Conservation (phyloP, 2,888 invertebrate genomes). For the Caenorhabditis sp. region DNA sequence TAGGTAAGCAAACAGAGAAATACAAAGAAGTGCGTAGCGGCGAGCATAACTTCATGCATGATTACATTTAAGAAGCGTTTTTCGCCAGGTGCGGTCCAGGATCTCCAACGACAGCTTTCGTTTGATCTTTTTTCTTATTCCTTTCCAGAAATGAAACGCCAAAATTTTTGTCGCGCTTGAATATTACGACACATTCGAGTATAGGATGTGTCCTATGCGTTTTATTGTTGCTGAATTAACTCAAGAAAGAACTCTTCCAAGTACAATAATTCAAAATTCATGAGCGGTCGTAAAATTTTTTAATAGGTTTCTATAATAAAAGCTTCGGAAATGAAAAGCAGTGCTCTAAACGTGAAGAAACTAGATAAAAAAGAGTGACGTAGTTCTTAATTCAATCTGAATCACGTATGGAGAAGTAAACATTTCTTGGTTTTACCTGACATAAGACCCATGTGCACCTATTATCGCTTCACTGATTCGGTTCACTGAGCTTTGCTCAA, state of each 20-base stretch:
- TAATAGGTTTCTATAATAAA: constrained; percentile 18
- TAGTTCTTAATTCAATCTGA: constrained; percentile 53
- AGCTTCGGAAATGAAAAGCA: constrained; percentile 32
- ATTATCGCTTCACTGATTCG: constrained; percentile 41
- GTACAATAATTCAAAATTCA: constrained; percentile 50
- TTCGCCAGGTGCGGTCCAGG: constrained; percentile 37
- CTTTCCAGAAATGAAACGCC: not conserved
- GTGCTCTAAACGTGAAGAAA: constrained; percentile 10
- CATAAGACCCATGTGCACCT: constrained; percentile 53
- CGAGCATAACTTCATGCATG: constrained; percentile 36
- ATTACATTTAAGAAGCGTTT: constrained; percentile 28
- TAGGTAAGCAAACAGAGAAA: constrained; percentile 28
- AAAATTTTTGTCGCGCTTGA: not conserved
- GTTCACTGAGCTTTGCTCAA: constrained; percentile 53
- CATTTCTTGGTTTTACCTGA: not conserved
- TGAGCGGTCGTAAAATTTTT: constrained; percentile 41
- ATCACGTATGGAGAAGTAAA: constrained; percentile 44
- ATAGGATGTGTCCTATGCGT: too few species aligned
- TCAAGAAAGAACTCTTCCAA: constrained; percentile 1
- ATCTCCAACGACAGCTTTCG: not conserved
- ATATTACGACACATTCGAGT: too few species aligned
- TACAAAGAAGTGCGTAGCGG: constrained; percentile 40
- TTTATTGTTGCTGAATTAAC: not conserved
- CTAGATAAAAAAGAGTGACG: constrained; percentile 35
- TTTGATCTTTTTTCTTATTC: not conserved